Conservation (phyloP, 2,888 invertebrate genomes). For the Rhagium mordax region DNA sequence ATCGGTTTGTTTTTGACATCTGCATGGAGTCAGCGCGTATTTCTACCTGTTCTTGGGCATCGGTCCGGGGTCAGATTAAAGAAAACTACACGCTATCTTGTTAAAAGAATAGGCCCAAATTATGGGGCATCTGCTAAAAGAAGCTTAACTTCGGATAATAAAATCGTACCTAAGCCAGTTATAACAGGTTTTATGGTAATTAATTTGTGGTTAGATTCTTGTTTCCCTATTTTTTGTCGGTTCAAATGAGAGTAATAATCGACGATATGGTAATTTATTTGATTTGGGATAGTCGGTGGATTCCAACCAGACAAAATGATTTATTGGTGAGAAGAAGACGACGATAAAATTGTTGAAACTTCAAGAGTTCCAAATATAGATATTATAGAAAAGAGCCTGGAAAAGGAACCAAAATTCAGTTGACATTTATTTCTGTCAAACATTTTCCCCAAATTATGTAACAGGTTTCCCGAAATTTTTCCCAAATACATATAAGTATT, state of each 20-base stretch:
- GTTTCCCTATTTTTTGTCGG: slow-evolving; percentile 45
- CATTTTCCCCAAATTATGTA: too few species aligned
- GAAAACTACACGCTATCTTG: slow-evolving; percentile 49
- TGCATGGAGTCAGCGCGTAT: slow-evolving; percentile 23
- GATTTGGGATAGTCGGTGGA: too few species aligned
- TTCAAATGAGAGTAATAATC: slow-evolving; percentile 37
- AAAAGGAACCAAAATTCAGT: too few species aligned
- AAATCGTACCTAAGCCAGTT: slow-evolving; percentile 48
- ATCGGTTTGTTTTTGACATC: slow-evolving; percentile 33
- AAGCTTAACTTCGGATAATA: slow-evolving; percentile 52
- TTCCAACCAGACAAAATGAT: too few species aligned
- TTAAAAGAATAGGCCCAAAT: slow-evolving; percentile 55
- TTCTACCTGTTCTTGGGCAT: slow-evolving; percentile 21
- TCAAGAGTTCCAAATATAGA: too few species aligned
- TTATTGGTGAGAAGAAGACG: too few species aligned
- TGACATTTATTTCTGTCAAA: too few species aligned
- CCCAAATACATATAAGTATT: too few species aligned
- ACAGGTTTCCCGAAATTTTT: too few species aligned
- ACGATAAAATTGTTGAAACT: too few species aligned
- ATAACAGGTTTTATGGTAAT: slow-evolving; percentile 54
- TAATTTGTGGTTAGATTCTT: slow-evolving; percentile 47
- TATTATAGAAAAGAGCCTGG: too few species aligned
- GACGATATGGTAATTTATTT: slow-evolving; percentile 13
- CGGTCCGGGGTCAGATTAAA: slow-evolving; percentile 31
- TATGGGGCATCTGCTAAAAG: slow-evolving; percentile 51